Conservation (phyloP, 2,888 invertebrate species). For the Conops quadrifasciatus region DNA sequence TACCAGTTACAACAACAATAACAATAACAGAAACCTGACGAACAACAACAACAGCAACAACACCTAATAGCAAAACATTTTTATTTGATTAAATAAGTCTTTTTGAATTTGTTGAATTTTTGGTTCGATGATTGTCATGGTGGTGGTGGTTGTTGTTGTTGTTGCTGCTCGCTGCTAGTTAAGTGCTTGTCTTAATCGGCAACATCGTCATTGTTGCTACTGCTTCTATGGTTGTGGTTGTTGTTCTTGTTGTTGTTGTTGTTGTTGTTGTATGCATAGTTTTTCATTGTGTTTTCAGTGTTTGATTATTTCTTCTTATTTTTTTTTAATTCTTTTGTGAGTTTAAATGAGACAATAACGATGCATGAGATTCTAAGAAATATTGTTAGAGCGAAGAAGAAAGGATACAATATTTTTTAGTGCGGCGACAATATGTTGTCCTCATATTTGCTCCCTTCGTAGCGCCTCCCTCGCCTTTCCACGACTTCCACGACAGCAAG, state of each 20-base stretch:
- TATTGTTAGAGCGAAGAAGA: too few relatives aligned
- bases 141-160: conserved; percentile 1
- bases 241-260: not conserved
- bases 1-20: conserved; percentile 27
- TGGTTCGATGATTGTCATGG: not conserved
- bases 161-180: not conserved
- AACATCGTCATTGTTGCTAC: too few relatives aligned
- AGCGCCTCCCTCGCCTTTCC: too few relatives aligned
- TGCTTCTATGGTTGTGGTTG: too few relatives aligned
- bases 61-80: not conserved
- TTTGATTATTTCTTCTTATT: conserved; percentile 2
- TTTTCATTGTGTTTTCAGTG: not conserved
- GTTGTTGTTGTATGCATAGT: not conserved
- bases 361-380: conserved; percentile 12
- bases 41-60: conserved; percentile 10
- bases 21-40: conserved; percentile 28
- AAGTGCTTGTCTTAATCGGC: too few relatives aligned
- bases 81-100: conserved; percentile 25
- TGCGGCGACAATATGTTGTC: too few relatives aligned
- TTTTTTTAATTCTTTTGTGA: not conserved
- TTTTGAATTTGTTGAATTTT: not conserved
- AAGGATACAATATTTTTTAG: too few relatives aligned
- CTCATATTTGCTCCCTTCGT: too few relatives aligned
- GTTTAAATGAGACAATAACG: conserved; percentile 11
- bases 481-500: too few relatives aligned